Percentiles rank a stretch among this genome's conserved stretches.
Evolutionary conservation across 2,113 vertebrate species (phyloP).

Genomic region (Numida meleagris): DNA sequence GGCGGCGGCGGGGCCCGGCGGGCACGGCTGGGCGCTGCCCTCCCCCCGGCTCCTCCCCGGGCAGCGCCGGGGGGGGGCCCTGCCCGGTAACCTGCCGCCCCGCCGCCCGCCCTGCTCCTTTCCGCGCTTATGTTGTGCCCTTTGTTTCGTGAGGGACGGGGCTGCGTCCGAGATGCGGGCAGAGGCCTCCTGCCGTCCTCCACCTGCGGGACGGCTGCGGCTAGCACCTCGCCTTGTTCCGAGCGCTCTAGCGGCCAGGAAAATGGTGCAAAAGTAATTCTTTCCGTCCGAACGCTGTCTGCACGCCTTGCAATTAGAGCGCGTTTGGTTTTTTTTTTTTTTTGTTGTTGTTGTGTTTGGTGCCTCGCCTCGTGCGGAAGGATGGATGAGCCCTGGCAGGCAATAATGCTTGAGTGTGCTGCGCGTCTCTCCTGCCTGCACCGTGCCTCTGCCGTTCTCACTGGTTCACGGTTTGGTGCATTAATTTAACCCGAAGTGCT

Average conservation of each 20-base stretch:
- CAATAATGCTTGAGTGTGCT: rapidly evolving
- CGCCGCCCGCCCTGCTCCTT: too few relatives aligned
- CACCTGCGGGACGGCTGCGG: background rate
- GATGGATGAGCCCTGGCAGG: background rate
- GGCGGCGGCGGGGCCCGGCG: too few relatives aligned
- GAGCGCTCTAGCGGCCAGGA: rapidly evolving
- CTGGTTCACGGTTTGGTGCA: rapidly evolving
- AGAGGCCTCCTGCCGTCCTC: background rate
- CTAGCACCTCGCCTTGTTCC: rapidly evolving
- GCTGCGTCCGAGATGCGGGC: too few relatives aligned
- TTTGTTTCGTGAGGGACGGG: too few relatives aligned
- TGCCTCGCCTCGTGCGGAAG: too few relatives aligned
- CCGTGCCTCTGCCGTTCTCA: background rate
- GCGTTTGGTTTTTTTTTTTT: too few relatives aligned
- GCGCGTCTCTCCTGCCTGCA: rapidly evolving
- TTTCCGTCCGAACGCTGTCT: rapidly evolving
- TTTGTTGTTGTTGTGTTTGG: too few relatives aligned
- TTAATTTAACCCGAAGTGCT: background rate
- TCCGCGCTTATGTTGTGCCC: too few relatives aligned
- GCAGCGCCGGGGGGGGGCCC: too few relatives aligned
- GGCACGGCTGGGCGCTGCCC: too few relatives aligned
- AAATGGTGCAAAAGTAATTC: rapidly evolving
- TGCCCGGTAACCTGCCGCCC: too few relatives aligned
- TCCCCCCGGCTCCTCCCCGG: too few relatives aligned
- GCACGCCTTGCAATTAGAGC: rapidly evolving